Base-by-base conservation (phyloP, 2,113 vertebrate genomes). In the Larimichthys polyactis region DNA sequence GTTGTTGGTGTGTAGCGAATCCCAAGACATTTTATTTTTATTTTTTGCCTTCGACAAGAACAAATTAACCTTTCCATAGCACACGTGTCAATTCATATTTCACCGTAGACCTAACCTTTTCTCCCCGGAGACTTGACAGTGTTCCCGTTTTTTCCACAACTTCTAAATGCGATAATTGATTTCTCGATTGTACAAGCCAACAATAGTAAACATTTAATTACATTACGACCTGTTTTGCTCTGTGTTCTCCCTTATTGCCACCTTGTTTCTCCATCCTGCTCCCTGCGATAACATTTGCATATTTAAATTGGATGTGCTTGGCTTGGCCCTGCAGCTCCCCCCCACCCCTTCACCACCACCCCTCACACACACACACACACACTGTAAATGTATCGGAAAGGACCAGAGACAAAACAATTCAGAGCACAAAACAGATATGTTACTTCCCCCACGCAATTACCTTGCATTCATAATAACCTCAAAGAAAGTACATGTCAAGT, bases 221-320 rank as follows among this genome's bases (percentile, higher is more conserved):
- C 36, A 81, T 89, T 77, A 84, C 8, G 52, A 14, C 49, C 54
- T 44, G 51, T 24, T 81, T 65, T 83, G 65, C 76, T 82, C 71
- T 83, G 59, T 82, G 79, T 79, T 90, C 82, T 85, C 64, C 58
- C 64, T 87, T 75, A 79, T 77, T 81, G 40, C 36, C 36, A 62
- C 66, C 71, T 77, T 87, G 73, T 72, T 85, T 87, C 75, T 75
- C 71, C 67, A 71, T 73, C 59, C 73, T 40, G 58, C 77, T 74
- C 75, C 59, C 63, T 81, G 44, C 2, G 73, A 86, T 78, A 89
- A 67, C 75, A 94, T 94, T 93, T 89, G 86, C 93, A 93, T 93
- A 93, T 93, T 89, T 90, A 91, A 93, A 94, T 94, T 91, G 87
- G 89, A 89, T 91, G 79, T 82, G 87, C 88, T 85, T 84, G 85